Evolutionary conservation across 2,888 invertebrate species (phyloP).

Genomic region (Drosophila suboccidentalis): DNA sequence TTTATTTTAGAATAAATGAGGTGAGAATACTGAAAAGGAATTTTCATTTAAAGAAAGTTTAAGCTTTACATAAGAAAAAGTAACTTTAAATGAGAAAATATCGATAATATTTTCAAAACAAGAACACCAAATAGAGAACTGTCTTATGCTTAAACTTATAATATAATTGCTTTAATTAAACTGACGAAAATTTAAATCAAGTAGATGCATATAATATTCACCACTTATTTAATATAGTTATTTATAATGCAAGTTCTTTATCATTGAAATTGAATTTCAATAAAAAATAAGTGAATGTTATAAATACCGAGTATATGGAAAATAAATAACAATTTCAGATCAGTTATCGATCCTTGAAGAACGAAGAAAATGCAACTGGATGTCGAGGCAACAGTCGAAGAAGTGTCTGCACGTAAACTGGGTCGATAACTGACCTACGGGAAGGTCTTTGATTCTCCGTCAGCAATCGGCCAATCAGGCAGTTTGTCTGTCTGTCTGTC

Average conservation of each 20-base stretch:
- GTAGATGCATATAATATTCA: too few relatives aligned
- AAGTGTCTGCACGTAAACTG: conserved; percentile 61
- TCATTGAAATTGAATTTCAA: background rate
- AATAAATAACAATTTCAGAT: background rate
- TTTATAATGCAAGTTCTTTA: too few relatives aligned
- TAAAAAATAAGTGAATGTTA: background rate
- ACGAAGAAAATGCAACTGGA: background rate
- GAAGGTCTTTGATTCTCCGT: background rate
- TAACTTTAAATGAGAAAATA: too few relatives aligned
- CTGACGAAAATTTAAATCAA: background rate
- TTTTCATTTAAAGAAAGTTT: background rate
- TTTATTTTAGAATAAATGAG: background rate
- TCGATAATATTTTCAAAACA: too few relatives aligned
- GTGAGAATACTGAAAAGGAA: background rate
- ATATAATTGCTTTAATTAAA: too few relatives aligned
- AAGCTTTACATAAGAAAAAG: too few relatives aligned
- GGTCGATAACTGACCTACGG: conserved; percentile 77
- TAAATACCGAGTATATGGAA: background rate
- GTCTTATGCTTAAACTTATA: too few relatives aligned
- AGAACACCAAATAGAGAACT: too few relatives aligned
- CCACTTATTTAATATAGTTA: too few relatives aligned
- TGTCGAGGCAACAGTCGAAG: background rate
- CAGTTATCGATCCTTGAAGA: conserved; percentile 2
- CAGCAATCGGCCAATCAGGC: background rate
- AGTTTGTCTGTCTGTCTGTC: background rate